Base-by-base conservation (phyloP, 2,888 invertebrate species). In the Oscheius sp. region DNA sequence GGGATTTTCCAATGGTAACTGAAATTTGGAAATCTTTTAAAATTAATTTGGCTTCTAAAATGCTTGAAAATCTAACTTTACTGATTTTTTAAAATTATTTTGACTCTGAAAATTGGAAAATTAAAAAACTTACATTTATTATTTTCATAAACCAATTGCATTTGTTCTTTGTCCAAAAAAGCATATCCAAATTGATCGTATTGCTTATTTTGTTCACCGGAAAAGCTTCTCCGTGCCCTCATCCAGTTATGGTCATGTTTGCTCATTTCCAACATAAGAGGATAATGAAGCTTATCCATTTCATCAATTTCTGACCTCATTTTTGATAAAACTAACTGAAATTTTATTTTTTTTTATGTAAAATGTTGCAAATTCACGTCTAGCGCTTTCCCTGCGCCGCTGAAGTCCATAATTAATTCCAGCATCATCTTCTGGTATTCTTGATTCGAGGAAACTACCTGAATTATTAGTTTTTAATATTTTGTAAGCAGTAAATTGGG, bases 211-310 rank as follows among this genome's bases (percentile, higher is more conserved):
- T 85, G 85, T 13, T 77, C 70, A 0, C 29, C 9, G 0, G 69
- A 56, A 25, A 82, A 79, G n/a, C 76, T 53, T 46, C 72, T 58
- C 12, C 72, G 46, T 0, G 79, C 78, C 64, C 79, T 79, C 1
- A 79, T 64, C 83, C 83, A 83, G 7, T 73, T 72, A n/a, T 76
- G 75, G 52, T 85, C 84, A 43, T 78, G 73, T 69, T 70, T 16
- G 25, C 80, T 76, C 76, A 85, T 59, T 61, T 81, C 73, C 35
- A 77, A 77, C 13, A 85, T 79, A 35, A 79, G 52, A 3, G 85
- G 85, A 53, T 83, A 84, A 12, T 82, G 80, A 23, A 78, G 77
- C 41, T 82, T 72, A 25, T 80, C 76, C 78, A 81, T 76, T 16
- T 75, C 74, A 16, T 78, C 59, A 71, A 81, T 81, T 55, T 79